These are phyloP conservation scores for Cossypha caffra DNA, from an alignment of 2,797 vertebrate genomes.

Conservation along the genomic window DNA sequence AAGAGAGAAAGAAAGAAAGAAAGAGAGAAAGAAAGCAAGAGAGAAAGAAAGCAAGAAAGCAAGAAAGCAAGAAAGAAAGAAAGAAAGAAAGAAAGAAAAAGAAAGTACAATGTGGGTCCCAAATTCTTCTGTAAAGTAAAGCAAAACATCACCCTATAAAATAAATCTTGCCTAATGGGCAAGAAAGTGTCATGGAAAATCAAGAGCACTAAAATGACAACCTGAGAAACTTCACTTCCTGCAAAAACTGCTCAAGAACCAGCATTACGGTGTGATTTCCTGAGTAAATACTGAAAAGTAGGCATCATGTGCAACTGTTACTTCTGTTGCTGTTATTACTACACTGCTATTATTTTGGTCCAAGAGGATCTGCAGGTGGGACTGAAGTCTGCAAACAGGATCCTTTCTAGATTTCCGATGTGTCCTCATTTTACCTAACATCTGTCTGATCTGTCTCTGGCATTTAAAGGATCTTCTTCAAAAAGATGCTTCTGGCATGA, in stretches of 20 bases:
- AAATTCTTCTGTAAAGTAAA: background rate
- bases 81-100: too few species aligned
- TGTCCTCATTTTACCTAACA: background rate
- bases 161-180: background rate
- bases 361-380: background rate
- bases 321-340: constrained; percentile 5
- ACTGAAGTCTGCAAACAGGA: background rate
- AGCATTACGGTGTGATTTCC: background rate
- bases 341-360: background rate
- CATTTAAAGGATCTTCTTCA: background rate
- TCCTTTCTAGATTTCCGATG: background rate
- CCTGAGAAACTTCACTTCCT: background rate
- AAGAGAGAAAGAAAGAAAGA: too few species aligned
- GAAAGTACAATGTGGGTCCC: background rate
- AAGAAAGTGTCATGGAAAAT: background rate
- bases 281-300: background rate
- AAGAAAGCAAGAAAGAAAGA: too few species aligned
- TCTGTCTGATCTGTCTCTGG: background rate
- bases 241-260: background rate
- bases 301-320: background rate
- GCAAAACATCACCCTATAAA: background rate
- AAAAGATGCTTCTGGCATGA: background rate
- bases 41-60: too few species aligned
- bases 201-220: background rate
- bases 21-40: background rate